Percentiles rank a stretch among this genome's conserved stretches.
These are phyloP conservation scores for zebrafish (Danio rerio) DNA, from an alignment of 2,113 vertebrate species.

Conservation along the genomic window GRCz12tu NC_133192.1:20869001-20869500, in stretches of 20 bases:
- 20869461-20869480: no score
- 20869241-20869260: background rate
- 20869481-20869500: no score
- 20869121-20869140: constrained; percentile 37
- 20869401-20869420: no score
- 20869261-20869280: no score
- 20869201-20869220: background rate
- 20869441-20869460: no score
- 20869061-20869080: constrained; percentile 42
- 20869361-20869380: background rate
- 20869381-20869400: background rate
- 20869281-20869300: no score
- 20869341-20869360: background rate
- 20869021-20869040: constrained; percentile 42
- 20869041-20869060: constrained; percentile 24
- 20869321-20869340: background rate
- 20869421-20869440: no score
- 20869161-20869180: background rate
- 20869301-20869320: no score
- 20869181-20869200: background rate
- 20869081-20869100: constrained; percentile 42
- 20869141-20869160: constrained; percentile 35
- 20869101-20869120: constrained; percentile 30
- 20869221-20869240: background rate
- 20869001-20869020: constrained; percentile 31